phyloP scores from a whole-genome alignment of 1,140 invertebrate genomes.

The Papilio dardanus region DNA sequence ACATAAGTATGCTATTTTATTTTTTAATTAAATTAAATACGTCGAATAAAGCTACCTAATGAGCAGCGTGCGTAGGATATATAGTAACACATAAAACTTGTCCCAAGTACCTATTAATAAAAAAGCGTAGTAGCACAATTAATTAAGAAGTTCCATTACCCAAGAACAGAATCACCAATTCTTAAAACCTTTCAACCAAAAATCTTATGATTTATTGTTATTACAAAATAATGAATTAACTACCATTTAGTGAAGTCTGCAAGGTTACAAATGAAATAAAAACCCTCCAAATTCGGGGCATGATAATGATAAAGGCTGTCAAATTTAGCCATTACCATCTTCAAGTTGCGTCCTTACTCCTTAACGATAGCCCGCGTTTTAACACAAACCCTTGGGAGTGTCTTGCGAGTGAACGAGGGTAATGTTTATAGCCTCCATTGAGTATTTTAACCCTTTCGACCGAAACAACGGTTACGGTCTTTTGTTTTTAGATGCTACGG shows the following conservation, averaged over 20 bases:
- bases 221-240: background rate
- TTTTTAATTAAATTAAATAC: background rate
- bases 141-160: background rate
- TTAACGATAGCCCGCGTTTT: constrained; percentile 37
- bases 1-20: too few species aligned
- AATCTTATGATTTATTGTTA: background rate
- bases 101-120: too few species aligned
- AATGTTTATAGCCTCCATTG: constrained; percentile 33
- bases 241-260: background rate
- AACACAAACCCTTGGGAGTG: constrained; percentile 35
- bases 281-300: constrained; percentile 1
- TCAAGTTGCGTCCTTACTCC: constrained; percentile 30
- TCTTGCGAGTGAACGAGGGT: constrained; percentile 26
- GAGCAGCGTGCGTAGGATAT: too few species aligned
- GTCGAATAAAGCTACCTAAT: background rate
- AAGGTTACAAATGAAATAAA: background rate
- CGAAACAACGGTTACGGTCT: constrained; percentile 33
- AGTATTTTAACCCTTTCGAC: constrained; percentile 38
- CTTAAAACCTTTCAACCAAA: background rate
- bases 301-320: constrained; percentile 36
- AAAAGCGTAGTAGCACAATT: background rate
- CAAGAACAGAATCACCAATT: background rate
- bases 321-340: constrained; percentile 31
- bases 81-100: too few species aligned
- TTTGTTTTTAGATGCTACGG: constrained; percentile 33